Conservation (phyloP, 2,888 invertebrate species). For the Tenthredo scrophulariae region DNA sequence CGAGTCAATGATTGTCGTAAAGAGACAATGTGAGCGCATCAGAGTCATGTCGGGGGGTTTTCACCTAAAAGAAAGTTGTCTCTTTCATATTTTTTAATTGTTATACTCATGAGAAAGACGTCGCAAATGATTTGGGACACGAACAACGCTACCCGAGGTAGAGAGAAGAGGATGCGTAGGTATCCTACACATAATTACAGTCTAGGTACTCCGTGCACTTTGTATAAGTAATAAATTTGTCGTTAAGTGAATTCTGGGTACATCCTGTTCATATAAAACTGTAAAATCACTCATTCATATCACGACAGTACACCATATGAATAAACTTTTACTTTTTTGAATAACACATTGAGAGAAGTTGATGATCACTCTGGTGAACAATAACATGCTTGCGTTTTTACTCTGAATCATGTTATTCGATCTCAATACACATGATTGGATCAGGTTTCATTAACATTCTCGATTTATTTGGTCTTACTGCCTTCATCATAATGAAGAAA, state of each 20-base stretch:
- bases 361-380: not conserved
- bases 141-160: not conserved
- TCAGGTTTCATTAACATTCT: not conserved
- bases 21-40: not conserved
- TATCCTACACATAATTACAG: not conserved
- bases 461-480: not conserved
- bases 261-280: not conserved
- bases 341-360: not conserved
- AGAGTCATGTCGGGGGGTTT: not conserved
- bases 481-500: not conserved
- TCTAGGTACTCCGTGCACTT: too few species aligned
- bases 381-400: not conserved
- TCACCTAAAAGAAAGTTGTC: not conserved
- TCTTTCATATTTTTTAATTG: not conserved
- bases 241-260: not conserved
- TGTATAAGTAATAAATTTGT: not conserved
- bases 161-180: not conserved
- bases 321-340: not conserved
- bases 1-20: not conserved
- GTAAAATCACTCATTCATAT: not conserved
- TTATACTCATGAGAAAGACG: not conserved
- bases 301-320: not conserved
- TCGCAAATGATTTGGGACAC: not conserved
- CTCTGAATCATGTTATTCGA: not conserved
- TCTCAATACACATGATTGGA: not conserved